Base-by-base conservation (phyloP, 23 tunicate genomes). In the Aplidium turbinatum region DNA sequence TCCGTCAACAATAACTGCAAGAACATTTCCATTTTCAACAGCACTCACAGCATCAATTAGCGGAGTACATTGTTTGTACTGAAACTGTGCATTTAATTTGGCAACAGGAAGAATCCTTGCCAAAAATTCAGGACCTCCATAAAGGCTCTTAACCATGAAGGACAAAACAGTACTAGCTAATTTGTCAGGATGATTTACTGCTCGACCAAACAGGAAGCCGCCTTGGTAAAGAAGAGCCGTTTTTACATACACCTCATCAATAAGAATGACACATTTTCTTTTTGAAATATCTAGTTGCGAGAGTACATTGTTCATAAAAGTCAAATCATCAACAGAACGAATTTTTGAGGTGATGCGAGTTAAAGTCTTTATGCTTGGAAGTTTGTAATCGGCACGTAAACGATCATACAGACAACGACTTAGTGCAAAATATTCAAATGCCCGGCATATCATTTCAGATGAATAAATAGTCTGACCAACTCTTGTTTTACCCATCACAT, bases 351-450 rank as follows among this genome's bases (percentile, higher is more conserved):
- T 65, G 18, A 65, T 65, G 5, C 50, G 72, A 36, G 72, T 65
- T 11, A 65, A 28, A 16, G 72, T 65, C 19, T 27, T 7, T 3
- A 65, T 21, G 18, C 50, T 36, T 7, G 48, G 72, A 18, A 65
- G 72, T 36, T 65, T 48, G 50, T 35, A 65, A 23, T 65, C 50
- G 38, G 24, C 22, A 36, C 72, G 36, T 65, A 35, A 38, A 6
- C 27, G 72, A 3, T 35, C 28, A 26, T 65, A 65, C 19, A 65
- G 50, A 65, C 50, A 48, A 36, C 72, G 36, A 2, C 50, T 36
- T 65, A 27, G 9, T 65, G 72, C 72, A 65, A 65, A 65, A 65
- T 65, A 65, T 18, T 11, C 50, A 65, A 65, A 65, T 9, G 72
- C 50, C 18, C 48, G 48, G n/a, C 36, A 6, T 2, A 65, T 35